A percentile compares a stretch with the other conserved stretches of the same genome.
Conservation (phyloP, 2,797 vertebrate genomes). For the Lemur catta region DNA sequence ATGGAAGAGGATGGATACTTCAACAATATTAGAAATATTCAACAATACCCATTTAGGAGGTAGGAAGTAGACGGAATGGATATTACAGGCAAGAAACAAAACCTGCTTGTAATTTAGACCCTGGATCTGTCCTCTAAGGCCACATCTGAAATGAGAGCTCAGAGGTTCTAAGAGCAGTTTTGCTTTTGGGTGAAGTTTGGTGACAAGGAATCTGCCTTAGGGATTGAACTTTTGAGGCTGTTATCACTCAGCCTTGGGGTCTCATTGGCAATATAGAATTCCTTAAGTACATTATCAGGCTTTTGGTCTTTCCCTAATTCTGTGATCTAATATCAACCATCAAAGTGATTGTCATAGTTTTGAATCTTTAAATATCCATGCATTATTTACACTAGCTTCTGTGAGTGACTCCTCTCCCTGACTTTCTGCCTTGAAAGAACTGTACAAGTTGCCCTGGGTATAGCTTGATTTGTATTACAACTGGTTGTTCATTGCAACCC, state of each 20-base stretch:
- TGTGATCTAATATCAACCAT: neutral
- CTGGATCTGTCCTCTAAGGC: neutral
- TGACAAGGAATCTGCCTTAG: neutral
- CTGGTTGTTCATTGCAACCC: neutral
- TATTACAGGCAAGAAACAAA: neutral
- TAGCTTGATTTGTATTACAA: neutral
- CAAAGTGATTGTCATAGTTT: neutral
- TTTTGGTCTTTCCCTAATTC: neutral
- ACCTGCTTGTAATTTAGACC: neutral
- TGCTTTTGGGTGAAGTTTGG: neutral
- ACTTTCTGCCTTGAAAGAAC: neutral
- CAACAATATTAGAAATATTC: neutral
- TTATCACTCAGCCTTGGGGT: neutral
- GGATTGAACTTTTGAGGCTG: neutral
- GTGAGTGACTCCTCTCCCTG: neutral
- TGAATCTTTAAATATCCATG: neutral
- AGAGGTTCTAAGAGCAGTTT: neutral
- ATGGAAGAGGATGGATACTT: neutral
- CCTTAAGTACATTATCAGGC: neutral
- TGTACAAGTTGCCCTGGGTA: neutral
- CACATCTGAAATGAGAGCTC: neutral
- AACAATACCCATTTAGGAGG: neutral
- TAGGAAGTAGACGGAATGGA: neutral
- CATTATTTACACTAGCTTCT: neutral
- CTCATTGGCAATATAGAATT: neutral